Conservation (phyloP, 2,888 invertebrate genomes). For the Hypena proboscidalis region DNA sequence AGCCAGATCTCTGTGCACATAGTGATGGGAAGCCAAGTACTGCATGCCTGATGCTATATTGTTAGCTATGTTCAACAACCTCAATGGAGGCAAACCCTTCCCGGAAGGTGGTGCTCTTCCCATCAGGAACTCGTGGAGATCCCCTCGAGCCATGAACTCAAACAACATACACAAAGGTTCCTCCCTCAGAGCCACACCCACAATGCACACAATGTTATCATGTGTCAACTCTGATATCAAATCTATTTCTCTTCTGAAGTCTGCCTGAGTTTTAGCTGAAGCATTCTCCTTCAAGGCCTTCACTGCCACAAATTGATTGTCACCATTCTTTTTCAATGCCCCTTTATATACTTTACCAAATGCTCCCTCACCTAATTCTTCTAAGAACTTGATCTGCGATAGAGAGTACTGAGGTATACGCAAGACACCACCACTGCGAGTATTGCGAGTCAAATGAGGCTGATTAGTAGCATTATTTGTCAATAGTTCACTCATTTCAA, state of each 20-base stretch:
- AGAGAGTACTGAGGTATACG: constrained; percentile 94
- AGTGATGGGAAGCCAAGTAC: constrained; percentile 95
- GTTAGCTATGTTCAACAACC: constrained; percentile 95
- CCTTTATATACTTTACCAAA: constrained; percentile 99
- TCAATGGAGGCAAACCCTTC: constrained; percentile 91
- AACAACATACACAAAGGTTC: constrained; percentile 98
- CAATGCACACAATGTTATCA: constrained; percentile 97
- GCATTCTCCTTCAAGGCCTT: constrained; percentile 98
- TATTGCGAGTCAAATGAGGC: constrained; percentile 75
- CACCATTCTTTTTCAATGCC: constrained; percentile 89
- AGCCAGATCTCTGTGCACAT: constrained; percentile 98
- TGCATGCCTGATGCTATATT: constrained; percentile 95
- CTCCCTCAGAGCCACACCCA: constrained; percentile 95
- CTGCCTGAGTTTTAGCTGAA: constrained; percentile 94
- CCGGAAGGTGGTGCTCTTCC: constrained; percentile 95
- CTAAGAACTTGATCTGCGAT: constrained; percentile 93
- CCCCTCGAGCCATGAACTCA: constrained; percentile 98
- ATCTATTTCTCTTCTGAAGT: constrained; percentile 97
- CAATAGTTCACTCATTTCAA: constrained; percentile 93
- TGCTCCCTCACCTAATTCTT: constrained; percentile 97
- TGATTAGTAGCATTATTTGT: constrained; percentile 80
- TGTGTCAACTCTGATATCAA: constrained; percentile 97
- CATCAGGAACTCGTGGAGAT: constrained; percentile 97
- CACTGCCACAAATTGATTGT: constrained; percentile 93
- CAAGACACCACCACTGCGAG: constrained; percentile 81